Evolutionary conservation across 2,797 vertebrate genomes (phyloP).

Genomic region (Halcyon badia): DNA sequence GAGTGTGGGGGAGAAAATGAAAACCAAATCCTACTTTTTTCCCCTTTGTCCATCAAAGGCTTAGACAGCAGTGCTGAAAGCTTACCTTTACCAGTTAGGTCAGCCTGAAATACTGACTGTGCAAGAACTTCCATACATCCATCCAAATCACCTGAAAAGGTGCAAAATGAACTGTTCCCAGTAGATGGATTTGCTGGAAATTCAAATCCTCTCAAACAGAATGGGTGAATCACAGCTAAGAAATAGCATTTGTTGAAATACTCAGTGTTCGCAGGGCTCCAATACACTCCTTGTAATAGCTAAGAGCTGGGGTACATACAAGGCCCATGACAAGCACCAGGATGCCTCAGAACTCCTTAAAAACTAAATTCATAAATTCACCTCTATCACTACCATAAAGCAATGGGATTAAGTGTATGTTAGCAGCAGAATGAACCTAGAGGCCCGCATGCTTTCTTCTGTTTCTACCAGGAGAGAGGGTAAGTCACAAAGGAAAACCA

Average conservation of each 20-base stretch:
- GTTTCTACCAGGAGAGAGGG: background rate
- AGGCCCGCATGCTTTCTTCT: constrained; percentile 1
- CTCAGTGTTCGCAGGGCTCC: background rate
- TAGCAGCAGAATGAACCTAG: constrained; percentile 14
- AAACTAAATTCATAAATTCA: constrained; percentile 49
- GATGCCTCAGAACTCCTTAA: background rate
- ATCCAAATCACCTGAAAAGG: background rate
- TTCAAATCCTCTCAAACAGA: constrained; percentile 8
- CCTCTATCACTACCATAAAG: constrained; percentile 19
- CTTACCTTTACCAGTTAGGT: background rate
- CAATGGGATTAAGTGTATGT: constrained; percentile 18
- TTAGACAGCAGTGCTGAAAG: background rate
- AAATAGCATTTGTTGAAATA: background rate
- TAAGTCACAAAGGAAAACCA: constrained; percentile 35
- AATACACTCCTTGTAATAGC: background rate
- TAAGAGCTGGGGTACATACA: background rate
- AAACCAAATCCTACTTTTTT: background rate
- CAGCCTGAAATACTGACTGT: background rate
- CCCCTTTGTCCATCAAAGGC: background rate
- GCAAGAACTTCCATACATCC: background rate
- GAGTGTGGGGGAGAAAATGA: background rate
- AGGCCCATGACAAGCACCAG: background rate
- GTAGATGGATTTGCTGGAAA: constrained; percentile 1
- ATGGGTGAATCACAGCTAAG: background rate
- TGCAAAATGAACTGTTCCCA: background rate